A percentile compares a stretch with the other conserved stretches of the same genome.
These are phyloP conservation scores for Himalopsyche anomala DNA, from an alignment of 2,888 invertebrate genomes.

Conservation along the genomic window DNA sequence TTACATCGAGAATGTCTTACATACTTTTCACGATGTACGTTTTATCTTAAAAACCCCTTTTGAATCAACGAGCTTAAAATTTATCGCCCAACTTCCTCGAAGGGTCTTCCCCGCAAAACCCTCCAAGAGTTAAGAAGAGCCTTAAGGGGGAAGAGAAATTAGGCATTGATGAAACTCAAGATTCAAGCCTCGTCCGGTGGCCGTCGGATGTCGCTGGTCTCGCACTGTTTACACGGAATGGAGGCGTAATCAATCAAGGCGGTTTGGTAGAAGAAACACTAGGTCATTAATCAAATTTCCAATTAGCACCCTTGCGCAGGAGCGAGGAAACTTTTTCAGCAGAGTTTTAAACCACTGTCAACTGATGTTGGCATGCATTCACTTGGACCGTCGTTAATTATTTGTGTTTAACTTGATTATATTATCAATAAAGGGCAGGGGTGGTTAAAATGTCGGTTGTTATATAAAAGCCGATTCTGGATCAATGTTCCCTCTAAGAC, in stretches of 20 bases:
- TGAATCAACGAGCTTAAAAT: slow-evolving; percentile 11
- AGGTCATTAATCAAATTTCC: slow-evolving; percentile 64
- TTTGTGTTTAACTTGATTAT: not conserved
- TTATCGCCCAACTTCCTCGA: not conserved
- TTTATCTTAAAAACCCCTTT: not conserved
- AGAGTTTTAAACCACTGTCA: not conserved
- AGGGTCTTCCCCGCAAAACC: slow-evolving; percentile 32
- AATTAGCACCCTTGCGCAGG: slow-evolving; percentile 55
- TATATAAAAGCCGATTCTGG: no score
- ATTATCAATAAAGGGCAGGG: no score
- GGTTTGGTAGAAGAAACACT: slow-evolving; percentile 55
- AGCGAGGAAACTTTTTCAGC: slow-evolving; percentile 6
- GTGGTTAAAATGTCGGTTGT: no score
- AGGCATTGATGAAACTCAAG: slow-evolving; percentile 49
- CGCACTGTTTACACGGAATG: slow-evolving; percentile 55
- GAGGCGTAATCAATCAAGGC: slow-evolving; percentile 62
- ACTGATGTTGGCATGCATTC: slow-evolving; percentile 28
- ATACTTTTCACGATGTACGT: not conserved
- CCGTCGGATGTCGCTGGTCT: slow-evolving; percentile 53
- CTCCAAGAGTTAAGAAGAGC: slow-evolving; percentile 11
- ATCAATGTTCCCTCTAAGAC: no score
- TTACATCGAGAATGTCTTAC: no score
- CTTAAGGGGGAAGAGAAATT: slow-evolving; percentile 15
- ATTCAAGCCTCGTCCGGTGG: slow-evolving; percentile 54
- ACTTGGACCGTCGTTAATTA: slow-evolving; percentile 7